phyloP scores from a whole-genome alignment of 2,888 invertebrate species.

The Thysanoteuthis rhombus region DNA sequence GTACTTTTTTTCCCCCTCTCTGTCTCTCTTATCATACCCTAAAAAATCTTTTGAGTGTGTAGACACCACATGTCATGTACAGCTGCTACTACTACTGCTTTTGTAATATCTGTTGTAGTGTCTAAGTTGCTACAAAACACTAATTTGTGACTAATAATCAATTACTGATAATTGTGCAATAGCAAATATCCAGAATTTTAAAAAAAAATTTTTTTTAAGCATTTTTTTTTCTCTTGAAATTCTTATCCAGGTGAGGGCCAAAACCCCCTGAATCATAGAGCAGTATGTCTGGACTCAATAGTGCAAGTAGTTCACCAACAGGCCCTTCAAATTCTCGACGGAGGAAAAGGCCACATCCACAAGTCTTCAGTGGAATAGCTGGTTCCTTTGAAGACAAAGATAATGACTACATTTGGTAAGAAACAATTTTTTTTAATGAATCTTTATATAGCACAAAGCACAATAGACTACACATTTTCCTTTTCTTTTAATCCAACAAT shows the following conservation, averaged over 20 bases:
- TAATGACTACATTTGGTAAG: conserved; percentile 66
- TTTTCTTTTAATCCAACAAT: too few relatives aligned
- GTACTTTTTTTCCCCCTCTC: too few relatives aligned
- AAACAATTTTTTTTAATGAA: not conserved
- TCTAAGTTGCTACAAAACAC: not conserved
- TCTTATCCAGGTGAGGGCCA: conserved; percentile 26
- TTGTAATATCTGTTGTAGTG: not conserved
- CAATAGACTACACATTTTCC: too few relatives aligned
- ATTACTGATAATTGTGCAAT: not conserved
- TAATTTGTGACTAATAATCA: not conserved
- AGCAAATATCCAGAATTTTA: not conserved
- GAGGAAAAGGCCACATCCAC: conserved; percentile 58
- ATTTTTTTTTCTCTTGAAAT: conserved; percentile 26
- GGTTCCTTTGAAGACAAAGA: conserved; percentile 65
- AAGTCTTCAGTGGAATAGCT: conserved; percentile 61
- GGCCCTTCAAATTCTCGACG: conserved; percentile 39
- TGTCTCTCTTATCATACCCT: too few relatives aligned
- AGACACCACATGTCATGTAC: not conserved
- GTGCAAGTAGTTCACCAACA: conserved; percentile 45
- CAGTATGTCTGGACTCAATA: not conserved
- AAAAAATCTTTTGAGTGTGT: not conserved
- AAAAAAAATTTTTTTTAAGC: too few relatives aligned
- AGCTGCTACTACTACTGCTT: not conserved
- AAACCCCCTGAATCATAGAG: conserved; percentile 35
- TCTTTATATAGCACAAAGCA: too few relatives aligned